These are phyloP conservation scores for Pterophyllum scalare DNA, from an alignment of 2,113 vertebrate species.

Conservation along the genomic window DNA sequence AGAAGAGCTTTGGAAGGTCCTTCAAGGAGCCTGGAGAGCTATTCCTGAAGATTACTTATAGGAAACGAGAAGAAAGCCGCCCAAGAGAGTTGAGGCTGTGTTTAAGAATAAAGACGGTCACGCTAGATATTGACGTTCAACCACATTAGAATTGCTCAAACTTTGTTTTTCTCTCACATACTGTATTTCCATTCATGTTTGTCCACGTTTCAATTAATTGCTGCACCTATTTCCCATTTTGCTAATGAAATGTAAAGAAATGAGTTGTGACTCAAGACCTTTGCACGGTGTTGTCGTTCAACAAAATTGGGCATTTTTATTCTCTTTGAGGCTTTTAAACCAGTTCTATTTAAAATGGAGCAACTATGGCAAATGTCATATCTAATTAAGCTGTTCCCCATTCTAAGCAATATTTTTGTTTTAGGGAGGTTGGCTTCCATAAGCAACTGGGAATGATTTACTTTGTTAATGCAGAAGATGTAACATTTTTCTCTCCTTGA, in stretches of 20 bases:
- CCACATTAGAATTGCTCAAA: background rate
- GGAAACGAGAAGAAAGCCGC: background rate
- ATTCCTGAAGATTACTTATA: background rate
- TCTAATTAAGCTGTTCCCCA: background rate
- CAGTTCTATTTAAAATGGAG: background rate
- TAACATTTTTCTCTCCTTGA: background rate
- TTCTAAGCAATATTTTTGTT: background rate
- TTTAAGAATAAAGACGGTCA: background rate
- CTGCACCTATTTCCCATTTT: background rate
- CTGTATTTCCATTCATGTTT: too few relatives aligned
- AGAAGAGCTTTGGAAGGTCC: background rate
- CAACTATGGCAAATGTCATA: background rate
- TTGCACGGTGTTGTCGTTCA: background rate
- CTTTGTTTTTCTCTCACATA: background rate
- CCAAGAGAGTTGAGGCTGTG: background rate
- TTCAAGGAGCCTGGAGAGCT: background rate
- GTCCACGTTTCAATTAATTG: too few relatives aligned
- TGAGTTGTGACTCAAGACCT: background rate
- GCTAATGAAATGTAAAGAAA: background rate
- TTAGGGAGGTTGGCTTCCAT: background rate
- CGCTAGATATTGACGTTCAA: background rate
- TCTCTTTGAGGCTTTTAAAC: too few relatives aligned
- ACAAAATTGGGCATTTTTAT: too few relatives aligned
- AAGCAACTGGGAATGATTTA: background rate
- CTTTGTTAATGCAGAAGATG: background rate